Conservation (phyloP, 1,140 invertebrate species). For the Drosophila sproati region DNA sequence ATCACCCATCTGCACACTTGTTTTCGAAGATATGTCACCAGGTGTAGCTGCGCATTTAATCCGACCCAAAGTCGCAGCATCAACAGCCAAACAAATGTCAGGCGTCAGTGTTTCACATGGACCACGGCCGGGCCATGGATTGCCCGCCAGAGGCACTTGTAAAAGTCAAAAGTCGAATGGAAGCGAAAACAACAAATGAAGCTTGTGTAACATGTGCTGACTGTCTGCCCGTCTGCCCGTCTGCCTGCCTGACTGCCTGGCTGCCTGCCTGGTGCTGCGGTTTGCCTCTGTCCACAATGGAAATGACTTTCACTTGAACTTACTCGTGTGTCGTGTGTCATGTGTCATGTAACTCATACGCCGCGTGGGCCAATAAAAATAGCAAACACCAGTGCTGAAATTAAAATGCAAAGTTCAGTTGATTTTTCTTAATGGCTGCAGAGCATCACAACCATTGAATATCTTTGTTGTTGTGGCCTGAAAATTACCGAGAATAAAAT, state of each 20-base stretch:
- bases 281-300: conserved; percentile 56
- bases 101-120: conserved; percentile 26
- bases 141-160: conserved; percentile 46
- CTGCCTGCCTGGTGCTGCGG: conserved; percentile 2
- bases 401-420: conserved; percentile 4
- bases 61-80: conserved; percentile 79
- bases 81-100: conserved; percentile 66
- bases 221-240: conserved; percentile 5
- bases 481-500: no score
- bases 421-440: no score
- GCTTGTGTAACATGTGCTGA: conserved; percentile 55
- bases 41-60: conserved; percentile 79
- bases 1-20: conserved; percentile 52
- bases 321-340: conserved; percentile 38
- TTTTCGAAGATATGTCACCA: conserved; percentile 74
- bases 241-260: background rate
- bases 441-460: no score
- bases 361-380: conserved; percentile 44
- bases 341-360: conserved; percentile 35
- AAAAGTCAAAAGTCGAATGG: conserved; percentile 51
- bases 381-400: conserved; percentile 9
- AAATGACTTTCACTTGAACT: conserved; percentile 69
- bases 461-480: no score
- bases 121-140: conserved; percentile 28
- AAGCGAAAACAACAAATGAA: background rate